Base-by-base conservation (phyloP, 2,113 vertebrate species). In the Bujurquina vittata region DNA sequence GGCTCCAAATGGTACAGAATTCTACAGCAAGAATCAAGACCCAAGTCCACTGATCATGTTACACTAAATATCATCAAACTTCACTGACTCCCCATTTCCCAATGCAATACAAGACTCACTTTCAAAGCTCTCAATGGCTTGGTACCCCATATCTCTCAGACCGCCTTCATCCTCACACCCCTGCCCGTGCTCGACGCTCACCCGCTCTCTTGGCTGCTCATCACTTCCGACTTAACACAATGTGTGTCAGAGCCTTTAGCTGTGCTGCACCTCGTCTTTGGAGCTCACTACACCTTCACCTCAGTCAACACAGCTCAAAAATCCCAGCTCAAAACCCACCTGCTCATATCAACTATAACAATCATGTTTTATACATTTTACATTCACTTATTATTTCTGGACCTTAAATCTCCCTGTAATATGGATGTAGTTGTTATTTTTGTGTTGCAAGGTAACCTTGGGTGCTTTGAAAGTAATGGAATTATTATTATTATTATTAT, bases 391-490 rank as follows among this genome's bases (percentile, higher is more conserved):
- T 31, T 31, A 43, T 67, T 46, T 23, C 4, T 46, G 22, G 43
- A 26, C 26, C 14, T 43, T 43, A 43, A 43, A 43, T 43, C n/a
- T 67, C 8, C 35, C 37, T 65, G 43, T 23, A 17, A 65, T 23
- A 65, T 0, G 9, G n/a, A 65, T 65, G 4, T 65, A 23, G 0
- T 22, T 43, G 0, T 22, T 65, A 43, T 9, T 65, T 43, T 1
- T 23, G 9, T 65, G 35, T 23, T 65, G n/a, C 23, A 0, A 43
- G n/a, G 7, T 23, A 17, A 65, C 35, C 40, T 14, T 10, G 12
- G 43, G 22, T 46, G 22, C 14, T 46, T 67, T 46, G 62, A 67
- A 67, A 20, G 37, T 7, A 17, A 17, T 67, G 10, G 43, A 5
- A 46, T 15, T 46, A 46, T 4, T 46, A 46, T 46, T 1, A 46